phyloP scores from a whole-genome alignment of 2,888 invertebrate genomes.

The Pterobdella sp. region DNA sequence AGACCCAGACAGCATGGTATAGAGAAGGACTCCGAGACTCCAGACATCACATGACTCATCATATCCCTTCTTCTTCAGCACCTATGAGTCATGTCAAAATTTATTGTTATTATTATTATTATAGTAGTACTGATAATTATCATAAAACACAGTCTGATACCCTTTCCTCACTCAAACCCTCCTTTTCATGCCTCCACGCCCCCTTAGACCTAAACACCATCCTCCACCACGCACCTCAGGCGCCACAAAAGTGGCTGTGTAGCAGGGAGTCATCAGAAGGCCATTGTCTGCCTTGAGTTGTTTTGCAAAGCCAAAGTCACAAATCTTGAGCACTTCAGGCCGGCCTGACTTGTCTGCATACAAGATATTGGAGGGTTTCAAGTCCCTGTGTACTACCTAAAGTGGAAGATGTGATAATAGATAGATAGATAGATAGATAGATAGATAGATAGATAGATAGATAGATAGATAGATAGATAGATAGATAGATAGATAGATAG shows the following conservation, averaged over 20 bases:
- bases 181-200: too few species aligned
- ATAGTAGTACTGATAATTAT: neutral
- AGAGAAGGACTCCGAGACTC: conserved; percentile 91
- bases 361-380: conserved; percentile 93
- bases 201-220: too few species aligned
- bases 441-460: neutral
- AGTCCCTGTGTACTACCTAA: conserved; percentile 73
- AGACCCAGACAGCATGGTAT: conserved; percentile 62
- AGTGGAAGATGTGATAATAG: conserved; percentile 14
- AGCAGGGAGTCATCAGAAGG: conserved; percentile 96
- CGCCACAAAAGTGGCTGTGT: conserved; percentile 96
- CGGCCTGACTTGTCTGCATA: conserved; percentile 75
- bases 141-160: neutral
- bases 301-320: conserved; percentile 97
- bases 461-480: neutral
- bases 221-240: conserved; percentile 66
- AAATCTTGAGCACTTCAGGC: conserved; percentile 80
- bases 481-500: neutral
- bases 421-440: neutral
- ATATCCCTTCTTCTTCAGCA: conserved; percentile 90
- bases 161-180: too few species aligned
- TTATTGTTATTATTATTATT: neutral
- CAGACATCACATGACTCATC: conserved; percentile 98
- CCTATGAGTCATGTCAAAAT: conserved; percentile 42
- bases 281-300: conserved; percentile 91